Evolutionary conservation across 2,113 vertebrate genomes (phyloP), one percentile per base, ranked within the genome.

Genomic region (Nothocercus nigrocapillus): DNA sequence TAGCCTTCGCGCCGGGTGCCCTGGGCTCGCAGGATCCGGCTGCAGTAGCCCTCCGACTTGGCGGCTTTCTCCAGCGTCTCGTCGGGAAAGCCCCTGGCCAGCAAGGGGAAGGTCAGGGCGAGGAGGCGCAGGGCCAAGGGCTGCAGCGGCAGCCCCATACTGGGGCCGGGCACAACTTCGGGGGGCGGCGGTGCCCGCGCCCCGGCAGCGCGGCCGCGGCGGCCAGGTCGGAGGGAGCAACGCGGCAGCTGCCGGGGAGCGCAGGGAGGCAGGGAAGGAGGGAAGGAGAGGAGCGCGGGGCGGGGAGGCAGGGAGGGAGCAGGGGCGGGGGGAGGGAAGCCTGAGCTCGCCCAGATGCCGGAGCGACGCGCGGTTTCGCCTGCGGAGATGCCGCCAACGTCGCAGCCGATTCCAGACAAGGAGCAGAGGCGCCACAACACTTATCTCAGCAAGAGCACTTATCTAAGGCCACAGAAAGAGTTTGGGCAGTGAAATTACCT

Each of bases 21-120:
- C 90, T 99, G 99, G 87, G 98, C 99, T 96, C 99, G 97, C 94
- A 99, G 94, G 93, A 99, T 99, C 94, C 99, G 98, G 92, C 98
- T 99, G 97, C 99, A 99, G 82, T 99, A 99, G 78, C 99, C 99
- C 97, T 99, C 99, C 22, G 98, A 98, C 82, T 98, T 99, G 74
- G 97, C 95, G 84, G 97, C 98, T 98, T 98, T 98, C 86, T 99
- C 99, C 68, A 98, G 96, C 79, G 99, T 99, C 91, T 99, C 99
- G 94, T 99, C 99, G 13, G 98, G 97, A 97, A 99, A 99, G 4
- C 98, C 98, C 93, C 98, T 98, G 28, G 97, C 97, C 89, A 97
- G 97, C 90, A 98, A 97, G 45, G 97, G 96, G 76, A 96, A 97
- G 91, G 97, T 97, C 92, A 98, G 97, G 91, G 99, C 88, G 58